These are phyloP conservation scores for Calliopsis andreniformis DNA, from an alignment of 1,140 invertebrate genomes.

Conservation along the genomic window DNA sequence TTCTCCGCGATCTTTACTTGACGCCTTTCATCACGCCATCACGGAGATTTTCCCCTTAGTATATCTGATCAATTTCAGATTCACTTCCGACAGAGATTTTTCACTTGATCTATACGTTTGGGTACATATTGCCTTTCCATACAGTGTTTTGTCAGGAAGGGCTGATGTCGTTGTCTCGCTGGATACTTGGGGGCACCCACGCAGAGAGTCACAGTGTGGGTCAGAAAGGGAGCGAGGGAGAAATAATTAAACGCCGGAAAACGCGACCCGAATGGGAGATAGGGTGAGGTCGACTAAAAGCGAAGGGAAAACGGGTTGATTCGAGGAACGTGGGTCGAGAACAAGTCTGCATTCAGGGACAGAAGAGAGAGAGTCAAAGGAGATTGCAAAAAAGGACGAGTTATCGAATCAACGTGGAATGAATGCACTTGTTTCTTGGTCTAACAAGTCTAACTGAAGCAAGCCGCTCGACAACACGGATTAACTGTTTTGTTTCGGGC, in stretches of 20 bases:
- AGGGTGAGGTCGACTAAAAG: not conserved
- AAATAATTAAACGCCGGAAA: slow-evolving; percentile 9
- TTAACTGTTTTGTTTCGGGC: slow-evolving; percentile 12
- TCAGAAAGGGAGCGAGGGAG: not conserved
- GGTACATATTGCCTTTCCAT: not conserved
- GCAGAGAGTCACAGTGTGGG: not conserved
- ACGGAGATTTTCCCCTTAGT: not conserved
- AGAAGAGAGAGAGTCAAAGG: no score
- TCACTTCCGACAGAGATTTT: no score
- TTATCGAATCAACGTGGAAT: slow-evolving; percentile 18
- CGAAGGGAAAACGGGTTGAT: not conserved
- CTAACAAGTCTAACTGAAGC: not conserved
- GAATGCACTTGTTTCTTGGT: not conserved
- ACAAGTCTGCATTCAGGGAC: not conserved
- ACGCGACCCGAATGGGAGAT: not conserved
- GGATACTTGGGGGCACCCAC: no score
- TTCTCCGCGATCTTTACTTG: not conserved
- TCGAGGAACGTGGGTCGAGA: not conserved
- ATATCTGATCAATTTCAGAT: no score
- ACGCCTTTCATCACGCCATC: not conserved
- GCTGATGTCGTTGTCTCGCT: not conserved
- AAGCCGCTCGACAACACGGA: not conserved
- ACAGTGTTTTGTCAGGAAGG: not conserved
- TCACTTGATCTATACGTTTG: no score
- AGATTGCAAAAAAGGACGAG: not conserved